A percentile compares a stretch with the other conserved stretches of the same genome.
phyloP scores from a whole-genome alignment of 2,888 invertebrate species.

The Heliothis peltigera region DNA sequence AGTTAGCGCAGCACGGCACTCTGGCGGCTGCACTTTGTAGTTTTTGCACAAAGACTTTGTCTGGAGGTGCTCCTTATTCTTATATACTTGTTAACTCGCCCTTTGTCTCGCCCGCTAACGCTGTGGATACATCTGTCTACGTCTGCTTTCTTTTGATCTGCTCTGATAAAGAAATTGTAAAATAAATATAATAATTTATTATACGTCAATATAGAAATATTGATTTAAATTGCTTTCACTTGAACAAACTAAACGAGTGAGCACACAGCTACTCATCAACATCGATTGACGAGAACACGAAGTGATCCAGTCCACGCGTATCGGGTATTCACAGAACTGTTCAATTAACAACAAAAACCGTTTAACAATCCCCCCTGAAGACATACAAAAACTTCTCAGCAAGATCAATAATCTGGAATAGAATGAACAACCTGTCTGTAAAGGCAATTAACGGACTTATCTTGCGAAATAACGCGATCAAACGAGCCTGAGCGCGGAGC shows the following conservation, averaged over 20 bases:
- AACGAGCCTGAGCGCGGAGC: slow-evolving; percentile 64
- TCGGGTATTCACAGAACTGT: slow-evolving; percentile 61
- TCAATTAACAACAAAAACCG: slow-evolving; percentile 80
- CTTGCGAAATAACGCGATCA: slow-evolving; percentile 84
- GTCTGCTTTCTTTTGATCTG: slow-evolving; percentile 24
- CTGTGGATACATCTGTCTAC: slow-evolving; percentile 46
- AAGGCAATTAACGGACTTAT: slow-evolving; percentile 87
- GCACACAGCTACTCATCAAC: not conserved
- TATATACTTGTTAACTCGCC: slow-evolving; percentile 60
- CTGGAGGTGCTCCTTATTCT: slow-evolving; percentile 61
- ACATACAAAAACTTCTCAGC: slow-evolving; percentile 82
- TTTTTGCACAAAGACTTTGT: slow-evolving; percentile 67
- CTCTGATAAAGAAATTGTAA: slow-evolving; percentile 9
- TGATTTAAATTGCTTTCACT: not conserved
- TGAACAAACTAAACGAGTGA: too few relatives aligned
- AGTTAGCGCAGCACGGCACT: slow-evolving; percentile 1
- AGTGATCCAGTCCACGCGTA: slow-evolving; percentile 55
- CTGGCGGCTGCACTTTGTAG: slow-evolving; percentile 52
- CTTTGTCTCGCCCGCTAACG: slow-evolving; percentile 51
- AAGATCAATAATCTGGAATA: slow-evolving; percentile 82
- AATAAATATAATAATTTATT: not conserved
- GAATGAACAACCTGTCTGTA: slow-evolving; percentile 84
- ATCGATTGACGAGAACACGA: slow-evolving; percentile 20
- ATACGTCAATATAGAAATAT: slow-evolving; percentile 10
- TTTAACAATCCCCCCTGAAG: slow-evolving; percentile 80